Conservation (phyloP, 2,797 vertebrate species). For the Miopithecus talapoin region DNA sequence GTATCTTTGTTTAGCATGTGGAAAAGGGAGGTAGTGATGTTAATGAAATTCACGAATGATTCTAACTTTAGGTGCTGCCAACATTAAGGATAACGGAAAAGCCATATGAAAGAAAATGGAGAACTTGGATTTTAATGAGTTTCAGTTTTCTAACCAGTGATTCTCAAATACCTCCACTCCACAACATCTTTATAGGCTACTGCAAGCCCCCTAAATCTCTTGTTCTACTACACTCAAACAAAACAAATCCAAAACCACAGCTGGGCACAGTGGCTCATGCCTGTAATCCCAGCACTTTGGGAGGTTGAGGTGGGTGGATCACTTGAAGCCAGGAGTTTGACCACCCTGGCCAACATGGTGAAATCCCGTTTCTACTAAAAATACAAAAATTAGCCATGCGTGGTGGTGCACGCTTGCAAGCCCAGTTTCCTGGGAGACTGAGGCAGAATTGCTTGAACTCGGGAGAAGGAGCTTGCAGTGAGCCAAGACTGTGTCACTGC, state of each 20-base stretch:
- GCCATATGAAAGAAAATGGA: background rate
- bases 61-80: conserved; percentile 16
- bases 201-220: background rate
- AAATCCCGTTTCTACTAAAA: too few relatives aligned
- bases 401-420: too few relatives aligned
- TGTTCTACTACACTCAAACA: background rate
- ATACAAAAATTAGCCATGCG: too few relatives aligned
- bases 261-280: too few relatives aligned
- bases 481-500: too few relatives aligned
- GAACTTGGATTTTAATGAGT: conserved; percentile 27
- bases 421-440: too few relatives aligned
- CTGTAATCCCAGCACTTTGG: too few relatives aligned
- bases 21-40: background rate
- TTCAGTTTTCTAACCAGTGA: background rate
- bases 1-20: background rate
- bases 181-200: background rate
- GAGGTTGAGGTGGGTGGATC: too few relatives aligned
- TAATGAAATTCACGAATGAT: conserved; percentile 40
- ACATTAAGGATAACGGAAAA: background rate
- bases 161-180: conserved; percentile 4
- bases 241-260: conserved; percentile 6
- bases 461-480: too few relatives aligned
- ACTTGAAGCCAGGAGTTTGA: too few relatives aligned
- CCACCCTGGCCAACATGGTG: too few relatives aligned
- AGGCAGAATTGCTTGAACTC: too few relatives aligned